Base-by-base conservation (phyloP, 2,888 invertebrate species). In the Yponomeuta sedellus region DNA sequence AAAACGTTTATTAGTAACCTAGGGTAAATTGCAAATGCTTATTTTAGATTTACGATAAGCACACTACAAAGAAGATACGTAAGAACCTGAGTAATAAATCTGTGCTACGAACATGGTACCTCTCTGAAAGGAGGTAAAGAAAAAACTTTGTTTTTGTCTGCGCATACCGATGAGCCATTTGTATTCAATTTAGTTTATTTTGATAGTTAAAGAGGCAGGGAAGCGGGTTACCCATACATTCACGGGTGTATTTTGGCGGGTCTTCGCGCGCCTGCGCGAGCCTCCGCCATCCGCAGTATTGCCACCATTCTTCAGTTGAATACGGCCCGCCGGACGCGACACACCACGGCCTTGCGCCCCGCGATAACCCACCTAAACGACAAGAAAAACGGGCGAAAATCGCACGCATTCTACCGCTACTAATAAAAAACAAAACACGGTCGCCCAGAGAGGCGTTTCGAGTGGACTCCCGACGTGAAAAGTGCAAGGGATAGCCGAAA, bases 181-280 rank as follows among this genome's bases (percentile, higher is more conserved):
- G 44, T 52, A 52, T 52, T 52, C 44, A 52, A 62, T 62, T 34
- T 16, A n/a, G 40, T 28, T 25, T 52, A 64, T 64, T 52, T 40
- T 64, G 52, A 64, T 52, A 64, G 64, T 64, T 64, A n/a, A 64
- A n/a, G 20, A n/a, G 25, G 25, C 20, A 64, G 25, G n/a, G 34
- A 34, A 8, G 28, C n/a, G 12, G n/a, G 28, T 78, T 76, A 77
- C 78, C 75, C 85, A 87, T 86, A 85, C 86, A 88, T 87, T 88
- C 89, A 88, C 88, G 89, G 89, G 85, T 87, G 83, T 85, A 82
- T 88, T 88, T 90, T 89, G 91, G 90, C 89, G 91, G 88, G 89
- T 80, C 25, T 28, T 12, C 34, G 34, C 25, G 28, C 25, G 25
- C 44, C 44, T 52, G 61, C 61, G 25, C 16, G 61, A 16, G 61